These are phyloP conservation scores for Lagodon rhomboides DNA, from an alignment of 2,797 vertebrate genomes.

Conservation along the genomic window DNA sequence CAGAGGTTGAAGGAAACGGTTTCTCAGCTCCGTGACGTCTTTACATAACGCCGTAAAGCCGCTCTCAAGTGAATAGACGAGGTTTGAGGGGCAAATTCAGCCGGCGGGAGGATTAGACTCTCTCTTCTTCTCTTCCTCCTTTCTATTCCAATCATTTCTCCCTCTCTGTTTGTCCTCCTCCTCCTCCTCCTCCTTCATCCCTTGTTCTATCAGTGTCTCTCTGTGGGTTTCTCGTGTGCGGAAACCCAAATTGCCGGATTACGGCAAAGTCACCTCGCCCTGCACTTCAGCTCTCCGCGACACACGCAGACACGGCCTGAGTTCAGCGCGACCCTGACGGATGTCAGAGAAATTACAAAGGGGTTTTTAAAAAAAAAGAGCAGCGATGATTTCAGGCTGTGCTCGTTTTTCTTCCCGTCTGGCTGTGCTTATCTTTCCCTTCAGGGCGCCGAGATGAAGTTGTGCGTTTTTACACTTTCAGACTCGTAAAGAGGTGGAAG, in stretches of 20 bases:
- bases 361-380: neutral
- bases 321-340: constrained; percentile 11
- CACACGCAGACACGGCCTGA: neutral
- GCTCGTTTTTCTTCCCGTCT: neutral
- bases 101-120: constrained; percentile 36
- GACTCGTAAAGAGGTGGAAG: too few species aligned
- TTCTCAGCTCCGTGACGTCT: constrained; percentile 35
- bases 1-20: constrained; percentile 46
- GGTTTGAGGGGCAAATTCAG: constrained; percentile 11
- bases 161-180: neutral
- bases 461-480: too few species aligned
- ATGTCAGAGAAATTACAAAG: neutral
- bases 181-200: neutral
- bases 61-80: constrained; percentile 42
- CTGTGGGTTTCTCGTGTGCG: neutral
- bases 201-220: neutral
- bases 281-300: constrained; percentile 11
- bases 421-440: neutral
- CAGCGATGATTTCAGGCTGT: neutral
- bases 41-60: constrained; percentile 45
- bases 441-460: neutral
- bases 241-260: constrained; percentile 57
- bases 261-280: constrained; percentile 60
- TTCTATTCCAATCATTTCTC: neutral
- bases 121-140: neutral